These are phyloP conservation scores for Caenorhabditis uteleia DNA, from an alignment of 2,888 invertebrate genomes.

Conservation along the genomic window DNA sequence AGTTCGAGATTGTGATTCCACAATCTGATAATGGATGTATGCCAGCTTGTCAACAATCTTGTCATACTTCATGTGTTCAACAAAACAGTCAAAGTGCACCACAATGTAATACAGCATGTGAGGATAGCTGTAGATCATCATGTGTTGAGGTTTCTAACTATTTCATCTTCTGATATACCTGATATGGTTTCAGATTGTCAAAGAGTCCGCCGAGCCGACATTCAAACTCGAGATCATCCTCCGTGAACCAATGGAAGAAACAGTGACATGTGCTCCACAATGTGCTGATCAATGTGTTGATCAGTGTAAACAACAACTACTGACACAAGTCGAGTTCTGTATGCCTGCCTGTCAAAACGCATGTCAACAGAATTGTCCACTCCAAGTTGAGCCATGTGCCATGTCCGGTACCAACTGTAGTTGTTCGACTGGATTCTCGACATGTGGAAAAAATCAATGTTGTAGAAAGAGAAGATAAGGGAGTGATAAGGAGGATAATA, in stretches of 20 bases:
- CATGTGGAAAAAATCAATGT: constrained; percentile 48
- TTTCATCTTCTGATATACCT: not conserved
- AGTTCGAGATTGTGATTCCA: constrained; percentile 50
- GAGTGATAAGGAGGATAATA: not conserved
- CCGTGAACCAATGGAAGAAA: constrained; percentile 46
- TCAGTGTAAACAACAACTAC: constrained; percentile 35
- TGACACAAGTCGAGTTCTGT: constrained; percentile 40
- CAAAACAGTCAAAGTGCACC: constrained; percentile 32
- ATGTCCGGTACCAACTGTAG: constrained; percentile 31
- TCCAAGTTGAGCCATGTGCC: constrained; percentile 39
- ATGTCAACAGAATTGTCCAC: constrained; percentile 45
- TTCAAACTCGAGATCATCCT: constrained; percentile 46
- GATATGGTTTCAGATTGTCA: constrained; percentile 19
- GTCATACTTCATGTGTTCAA: constrained; percentile 37
- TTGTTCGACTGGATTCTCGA: constrained; percentile 40
- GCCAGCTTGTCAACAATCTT: constrained; percentile 45
- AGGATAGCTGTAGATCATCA: constrained; percentile 36
- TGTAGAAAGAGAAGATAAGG: constrained; percentile 46
- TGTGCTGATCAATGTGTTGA: constrained; percentile 43
- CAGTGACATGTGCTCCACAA: constrained; percentile 37
- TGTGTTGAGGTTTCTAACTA: constrained; percentile 26
- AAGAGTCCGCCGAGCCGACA: constrained; percentile 18
- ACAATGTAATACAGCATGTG: constrained; percentile 39
- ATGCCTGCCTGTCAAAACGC: constrained; percentile 41
- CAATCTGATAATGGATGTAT: constrained; percentile 45